These are phyloP conservation scores for Tridacna gigas DNA, from an alignment of 2,888 invertebrate species.

Conservation along the genomic window DNA sequence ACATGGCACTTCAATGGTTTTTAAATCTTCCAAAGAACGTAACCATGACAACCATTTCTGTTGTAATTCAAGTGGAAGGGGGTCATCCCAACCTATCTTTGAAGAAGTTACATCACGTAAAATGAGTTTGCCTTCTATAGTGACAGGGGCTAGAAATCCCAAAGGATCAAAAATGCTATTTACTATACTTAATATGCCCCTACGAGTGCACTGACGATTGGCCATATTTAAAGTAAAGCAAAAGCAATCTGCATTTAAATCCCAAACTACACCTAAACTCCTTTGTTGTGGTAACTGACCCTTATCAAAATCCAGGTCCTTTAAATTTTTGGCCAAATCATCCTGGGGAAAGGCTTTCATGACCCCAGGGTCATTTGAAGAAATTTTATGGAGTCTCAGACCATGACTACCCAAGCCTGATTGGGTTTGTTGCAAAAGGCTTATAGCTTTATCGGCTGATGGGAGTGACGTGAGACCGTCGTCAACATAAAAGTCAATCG, in stretches of 20 bases:
- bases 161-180: not conserved
- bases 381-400: not conserved
- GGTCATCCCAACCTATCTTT: not conserved
- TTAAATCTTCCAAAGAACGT: too few species aligned
- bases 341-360: not conserved
- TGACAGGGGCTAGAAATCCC: not conserved
- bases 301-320: not conserved
- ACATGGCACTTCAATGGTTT: too few species aligned
- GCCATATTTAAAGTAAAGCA: not conserved
- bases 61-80: too few species aligned
- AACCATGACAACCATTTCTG: too few species aligned
- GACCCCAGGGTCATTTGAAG: not conserved
- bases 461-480: too few species aligned
- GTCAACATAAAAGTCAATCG: not conserved
- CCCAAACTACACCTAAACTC: not conserved
- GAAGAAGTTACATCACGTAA: not conserved
- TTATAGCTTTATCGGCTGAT: not conserved
- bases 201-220: not conserved
- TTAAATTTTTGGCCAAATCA: not conserved
- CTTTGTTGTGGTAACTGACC: not conserved
- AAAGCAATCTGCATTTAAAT: not conserved
- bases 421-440: not conserved
- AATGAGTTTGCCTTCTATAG: not conserved
- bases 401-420: not conserved
- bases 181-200: not conserved